Base-by-base conservation (phyloP, 2,888 invertebrate genomes). In the Hyposoter dolosus region DNA sequence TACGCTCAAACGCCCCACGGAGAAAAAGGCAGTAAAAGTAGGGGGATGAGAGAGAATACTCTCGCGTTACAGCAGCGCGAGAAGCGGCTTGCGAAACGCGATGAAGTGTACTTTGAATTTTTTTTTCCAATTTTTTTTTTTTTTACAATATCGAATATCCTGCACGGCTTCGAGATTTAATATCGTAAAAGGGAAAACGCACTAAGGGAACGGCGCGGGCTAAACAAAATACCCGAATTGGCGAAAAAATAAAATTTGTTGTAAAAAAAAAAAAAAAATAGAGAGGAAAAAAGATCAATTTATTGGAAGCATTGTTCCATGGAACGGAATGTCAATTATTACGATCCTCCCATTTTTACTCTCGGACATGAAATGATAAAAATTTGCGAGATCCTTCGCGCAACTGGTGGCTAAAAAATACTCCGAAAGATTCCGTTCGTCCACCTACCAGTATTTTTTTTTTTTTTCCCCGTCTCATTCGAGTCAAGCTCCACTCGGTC, bases 1-100 rank as follows among this genome's bases (percentile, higher is more conserved):
- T 84, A 87, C 85, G 85, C 87, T 83, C 78, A 72, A 83, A 88
- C 87, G 82, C 82, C 71, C 69, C 71, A 56, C 53, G 60, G 53
- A 60, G 66, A 45, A 76, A 74, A 72, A 53, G 65, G 63, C 56
- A 63, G 32, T 60, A 19, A 47, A 19, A 63, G 45, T n/a, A n/a
- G 40, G 56, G 50, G 83, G 69, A 68, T n/a, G 53, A 28, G 68
- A 65, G 35, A n/a, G 23, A 35, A 15, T 23, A 9, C 60, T 63
- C 47, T 63, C 65, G 28, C 32, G 80, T 75, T 76, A 76, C 71
- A 76, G 45, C 69, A 43, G 45, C 69, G 56, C 43, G 80, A 63
- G 66, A 72, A 68, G 75, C 56, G 66, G 60, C 75, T 83, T 72
- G 76, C 32, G 43, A 66, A 68, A 83, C 50, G 45, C 83, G 86